Evolutionary conservation across 2,113 vertebrate genomes (phyloP), one percentile per base, ranked within the genome.

Genomic region (Plecotus auritus): DNA sequence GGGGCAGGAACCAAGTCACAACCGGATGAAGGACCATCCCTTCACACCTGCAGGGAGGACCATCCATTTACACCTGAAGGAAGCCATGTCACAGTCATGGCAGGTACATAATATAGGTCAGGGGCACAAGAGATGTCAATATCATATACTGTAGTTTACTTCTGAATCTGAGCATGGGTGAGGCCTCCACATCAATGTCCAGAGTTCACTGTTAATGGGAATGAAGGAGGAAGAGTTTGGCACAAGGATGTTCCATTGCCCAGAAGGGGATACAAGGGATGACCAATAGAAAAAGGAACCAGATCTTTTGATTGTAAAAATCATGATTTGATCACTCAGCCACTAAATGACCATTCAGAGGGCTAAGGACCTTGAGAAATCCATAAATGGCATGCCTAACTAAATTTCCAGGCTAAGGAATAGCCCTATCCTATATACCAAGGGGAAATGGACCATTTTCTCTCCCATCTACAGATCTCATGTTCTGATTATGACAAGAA

Each of bases 101-200:
- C 49, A 14, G 9, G 76, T 9, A 16, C 14, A 12, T 10, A 9
- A 28, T n/a, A 16, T 3, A 40, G 49, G 32, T 8, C 54, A 23
- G 32, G 35, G 51, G 4, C 32, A 28, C 61, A 49, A 6, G 56
- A 73, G 32, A 12, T 22, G 13, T 28, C 37, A 30, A 7, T 2
- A 9, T 23, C 0, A 5, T 0, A 0, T 3, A 30, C 16, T 88
- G 5, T 51, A 64, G 5, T 66, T 88, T 28, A 18, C 18, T 61
- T 72, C 40, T 87, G 76, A 81, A 23, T 77, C 30, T 45, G 22
- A 35, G 12, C 2, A 0, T 45, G 23, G 7, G 2, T n/a, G 30
- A 88, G 42, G 2, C 28, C 64, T 88, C 61, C 20, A 32, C 5
- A 16, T 45, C 23, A 10, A 32, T 2, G 28, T 42, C 32, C 23